Evolutionary conservation across 2,113 vertebrate genomes (phyloP), one percentile per base, ranked within the genome.

Genomic region (Sisor rabdophorus): DNA sequence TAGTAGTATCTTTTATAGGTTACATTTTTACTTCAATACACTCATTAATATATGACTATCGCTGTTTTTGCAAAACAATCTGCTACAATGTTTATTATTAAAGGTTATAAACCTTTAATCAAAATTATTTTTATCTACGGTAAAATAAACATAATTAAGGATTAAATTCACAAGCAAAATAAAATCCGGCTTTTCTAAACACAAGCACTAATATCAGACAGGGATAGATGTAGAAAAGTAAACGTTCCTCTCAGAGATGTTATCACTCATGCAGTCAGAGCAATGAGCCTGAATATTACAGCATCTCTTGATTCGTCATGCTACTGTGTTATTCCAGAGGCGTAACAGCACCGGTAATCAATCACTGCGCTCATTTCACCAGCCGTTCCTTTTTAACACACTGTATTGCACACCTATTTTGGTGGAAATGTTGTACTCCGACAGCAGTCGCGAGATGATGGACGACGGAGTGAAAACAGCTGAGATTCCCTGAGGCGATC

Each of bases 331-430:
- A 68, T 74, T 59, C 75, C 65, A 58, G 70, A 32, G 55, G 64
- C 22, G 12, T 36, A 64, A 20, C 54, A n/a, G 63, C 24, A 2
- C 55, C 56, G 19, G 59, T 79, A 63, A 81, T 79, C 68, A 68
- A 73, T 83, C 79, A 79, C 50, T 24, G 15, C 30, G 30, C 79
- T 79, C 69, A 76, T 83, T 83, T 79, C 79, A 52, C 53, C 72
- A 55, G 76, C 48, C 56, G 19, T 55, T 69, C 73, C 60, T 9
- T 44, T 79, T 75, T 70, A 76, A 56, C 69, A 58, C 32, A 73
- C 56, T 63, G 72, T 19, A 80, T 58, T 54, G 65, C 65, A 52
- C 24, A 69, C 72, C 48, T 70, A 79, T 72, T 74, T 56, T 71
- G 79, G 79, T 74, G 69, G 40, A 73, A 52, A 65, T 70, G 22